phyloP scores from a whole-genome alignment of 1,140 invertebrate genomes.

The Coptotermes formosanus region DNA sequence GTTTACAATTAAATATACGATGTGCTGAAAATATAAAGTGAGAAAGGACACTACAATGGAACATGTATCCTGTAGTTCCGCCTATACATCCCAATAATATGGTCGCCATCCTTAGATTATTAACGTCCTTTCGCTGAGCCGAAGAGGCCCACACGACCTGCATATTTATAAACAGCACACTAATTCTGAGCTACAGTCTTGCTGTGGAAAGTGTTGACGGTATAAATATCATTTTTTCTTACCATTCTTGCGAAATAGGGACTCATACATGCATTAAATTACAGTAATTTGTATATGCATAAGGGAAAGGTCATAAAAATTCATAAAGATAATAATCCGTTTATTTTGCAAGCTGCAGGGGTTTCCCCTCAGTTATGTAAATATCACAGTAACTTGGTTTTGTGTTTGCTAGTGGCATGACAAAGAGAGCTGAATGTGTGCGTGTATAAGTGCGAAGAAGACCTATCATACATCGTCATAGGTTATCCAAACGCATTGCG shows the following conservation, averaged over 20 bases:
- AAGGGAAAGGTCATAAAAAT: constrained; percentile 16
- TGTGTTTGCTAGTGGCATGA: background rate
- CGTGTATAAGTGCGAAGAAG: background rate
- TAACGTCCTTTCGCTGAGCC: background rate
- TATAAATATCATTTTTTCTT: background rate
- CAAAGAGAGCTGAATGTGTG: background rate
- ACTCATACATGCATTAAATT: background rate
- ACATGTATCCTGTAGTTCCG: too few relatives aligned
- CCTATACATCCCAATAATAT: too few relatives aligned
- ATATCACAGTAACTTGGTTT: background rate
- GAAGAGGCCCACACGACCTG: background rate
- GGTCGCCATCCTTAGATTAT: too few relatives aligned
- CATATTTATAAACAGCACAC: background rate
- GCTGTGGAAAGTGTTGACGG: background rate
- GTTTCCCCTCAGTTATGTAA: background rate
- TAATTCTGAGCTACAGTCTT: background rate
- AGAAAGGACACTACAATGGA: too few relatives aligned
- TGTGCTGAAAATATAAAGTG: too few relatives aligned
- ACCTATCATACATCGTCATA: background rate
- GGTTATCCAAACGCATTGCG: background rate
- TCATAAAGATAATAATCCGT: background rate
- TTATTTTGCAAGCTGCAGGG: background rate
- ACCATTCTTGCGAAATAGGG: background rate
- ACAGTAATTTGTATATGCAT: constrained; percentile 6
- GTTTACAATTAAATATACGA: too few relatives aligned